Conservation (phyloP, 2,888 invertebrate genomes). For the Apamea epomidion region DNA sequence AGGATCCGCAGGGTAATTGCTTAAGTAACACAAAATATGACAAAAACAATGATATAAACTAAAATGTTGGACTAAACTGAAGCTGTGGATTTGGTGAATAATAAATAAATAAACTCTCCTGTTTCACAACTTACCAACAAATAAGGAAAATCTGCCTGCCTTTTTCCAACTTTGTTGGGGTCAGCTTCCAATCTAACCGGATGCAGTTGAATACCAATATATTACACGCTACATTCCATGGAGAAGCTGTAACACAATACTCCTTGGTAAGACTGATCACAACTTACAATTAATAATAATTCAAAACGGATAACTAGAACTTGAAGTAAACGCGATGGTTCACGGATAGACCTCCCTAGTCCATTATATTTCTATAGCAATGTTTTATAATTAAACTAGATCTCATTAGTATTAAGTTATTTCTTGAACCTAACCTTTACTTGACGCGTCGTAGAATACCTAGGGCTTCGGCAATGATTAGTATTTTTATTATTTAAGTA, state of each 20-base stretch:
- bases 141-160: not conserved
- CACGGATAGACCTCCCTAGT: not conserved
- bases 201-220: not conserved
- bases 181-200: not conserved
- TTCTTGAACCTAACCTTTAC: slow-evolving; percentile 44
- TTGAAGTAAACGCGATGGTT: not conserved
- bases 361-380: not conserved
- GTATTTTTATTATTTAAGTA: slow-evolving; percentile 1
- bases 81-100: too few relatives aligned
- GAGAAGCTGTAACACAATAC: not conserved
- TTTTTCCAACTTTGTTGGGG: not conserved
- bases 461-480: not conserved
- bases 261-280: not conserved
- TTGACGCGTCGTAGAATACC: slow-evolving; percentile 2
- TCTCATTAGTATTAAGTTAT: slow-evolving; percentile 41
- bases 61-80: not conserved
- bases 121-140: not conserved
- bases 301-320: not conserved
- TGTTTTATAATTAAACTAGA: slow-evolving; percentile 37
- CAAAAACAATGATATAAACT: not conserved
- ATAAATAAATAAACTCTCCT: not conserved
- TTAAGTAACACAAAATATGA: too few relatives aligned
- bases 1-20: not conserved
- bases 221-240: not conserved
- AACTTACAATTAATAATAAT: not conserved